These are phyloP conservation scores for Rhodeus uyekii DNA, from an alignment of 2,797 vertebrate species.

Conservation along the genomic window DNA sequence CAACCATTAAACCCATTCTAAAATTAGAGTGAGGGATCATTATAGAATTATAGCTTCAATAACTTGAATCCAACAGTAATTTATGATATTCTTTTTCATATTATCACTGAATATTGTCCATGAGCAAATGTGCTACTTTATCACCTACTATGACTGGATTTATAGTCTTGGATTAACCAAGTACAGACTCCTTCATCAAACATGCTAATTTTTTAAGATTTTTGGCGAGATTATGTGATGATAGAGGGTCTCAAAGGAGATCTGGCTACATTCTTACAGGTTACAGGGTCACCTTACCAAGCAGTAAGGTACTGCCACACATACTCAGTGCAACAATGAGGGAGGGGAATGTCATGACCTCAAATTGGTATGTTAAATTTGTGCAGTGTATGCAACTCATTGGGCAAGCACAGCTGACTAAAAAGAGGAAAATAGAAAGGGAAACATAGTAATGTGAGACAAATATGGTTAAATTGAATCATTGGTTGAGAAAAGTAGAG, in stretches of 20 bases:
- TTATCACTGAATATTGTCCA: background rate
- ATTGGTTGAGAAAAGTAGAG: background rate
- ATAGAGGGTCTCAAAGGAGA: conserved; percentile 9
- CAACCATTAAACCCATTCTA: conserved; percentile 23
- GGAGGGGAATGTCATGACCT: conserved; percentile 35
- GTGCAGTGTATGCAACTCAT: conserved; percentile 29
- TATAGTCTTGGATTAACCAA: background rate
- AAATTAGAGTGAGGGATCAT: background rate
- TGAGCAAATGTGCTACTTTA: background rate
- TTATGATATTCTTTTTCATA: background rate
- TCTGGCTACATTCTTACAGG: conserved; percentile 16
- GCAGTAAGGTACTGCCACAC: background rate
- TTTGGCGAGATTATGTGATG: background rate
- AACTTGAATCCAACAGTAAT: background rate
- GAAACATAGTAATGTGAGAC: background rate
- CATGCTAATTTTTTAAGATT: background rate
- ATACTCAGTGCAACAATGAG: conserved; percentile 25
- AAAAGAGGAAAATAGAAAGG: background rate
- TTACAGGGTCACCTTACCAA: conserved; percentile 39
- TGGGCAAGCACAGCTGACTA: conserved; percentile 38
- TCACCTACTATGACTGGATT: background rate
- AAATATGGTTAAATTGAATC: background rate
- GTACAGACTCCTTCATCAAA: conserved; percentile 5
- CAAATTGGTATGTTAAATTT: conserved; percentile 35
- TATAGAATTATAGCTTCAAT: background rate